Base-by-base conservation (phyloP, 1,140 invertebrate genomes). In the Meloidogyne hapla region DNA sequence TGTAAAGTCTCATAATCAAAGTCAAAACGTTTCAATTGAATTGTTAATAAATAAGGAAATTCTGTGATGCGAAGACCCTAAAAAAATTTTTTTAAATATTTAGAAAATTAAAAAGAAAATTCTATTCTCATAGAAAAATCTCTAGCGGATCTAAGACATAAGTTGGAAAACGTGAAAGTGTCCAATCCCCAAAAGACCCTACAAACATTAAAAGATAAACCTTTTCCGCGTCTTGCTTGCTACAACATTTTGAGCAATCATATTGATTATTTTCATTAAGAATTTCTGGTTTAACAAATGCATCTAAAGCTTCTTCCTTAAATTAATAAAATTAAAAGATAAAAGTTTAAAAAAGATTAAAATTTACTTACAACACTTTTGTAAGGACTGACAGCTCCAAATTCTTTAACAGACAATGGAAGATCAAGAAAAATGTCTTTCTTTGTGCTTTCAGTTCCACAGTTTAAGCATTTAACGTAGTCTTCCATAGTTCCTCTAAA, bases 21-120 rank as follows among this genome's bases (percentile, higher is more conserved):
- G 88, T 94, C 93, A 88, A 95, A 95, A 75, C 94, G 90, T 87
- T 94, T 95, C 71, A 96, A 89, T 85, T 95, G 94, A 76, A 96
- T 88, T 0, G 93, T 94, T 18, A 96, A 88, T 65, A 96, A 88
- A 87, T 95, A 95, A 0, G 94, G 94, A 88, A 95, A 94, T 75
- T 92, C 91, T 13, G 91, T 91, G 85, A 95, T 94, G 85, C 94
- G 94, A 21, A 95, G 89, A 45, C 94, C 93, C 87, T 76, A 48
- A 88, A 83, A 74, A 87, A 38, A n/a, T 12, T 63, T 77, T 45
- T 15, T 45, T 15, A 45, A 45, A 12, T 15, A 42, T 45, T 45
- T 45, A 0, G 18, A 45, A 45, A n/a, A n/a, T n/a, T n/a, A n/a
- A n/a, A n/a, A n/a, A n/a, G n/a, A n/a, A n/a, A n/a, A n/a, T n/a